Evolutionary conservation across 1,140 invertebrate genomes (phyloP).

Genomic region (Centruroides sculpturatus): DNA sequence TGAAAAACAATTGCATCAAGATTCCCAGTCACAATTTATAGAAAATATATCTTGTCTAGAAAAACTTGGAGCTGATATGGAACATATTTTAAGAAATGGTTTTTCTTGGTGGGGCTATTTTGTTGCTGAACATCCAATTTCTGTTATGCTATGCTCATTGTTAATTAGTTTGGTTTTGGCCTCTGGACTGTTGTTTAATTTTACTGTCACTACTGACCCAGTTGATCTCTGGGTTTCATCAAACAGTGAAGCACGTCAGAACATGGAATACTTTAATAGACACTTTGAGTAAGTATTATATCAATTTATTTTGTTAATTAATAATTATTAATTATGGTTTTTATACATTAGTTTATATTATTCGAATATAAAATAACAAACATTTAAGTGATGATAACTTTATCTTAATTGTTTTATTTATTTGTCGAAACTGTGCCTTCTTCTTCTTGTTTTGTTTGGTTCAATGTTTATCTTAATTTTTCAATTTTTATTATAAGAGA

Average conservation of each 20-base stretch:
- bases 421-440: too few species aligned
- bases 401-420: too few species aligned
- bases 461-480: too few species aligned
- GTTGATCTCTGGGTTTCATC: constrained; percentile 94
- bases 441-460: too few species aligned
- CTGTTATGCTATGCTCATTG: constrained; percentile 55
- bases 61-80: constrained; percentile 57
- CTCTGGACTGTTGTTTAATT: constrained; percentile 40
- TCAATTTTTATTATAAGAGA: too few species aligned
- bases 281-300: constrained; percentile 44
- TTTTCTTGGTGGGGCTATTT: constrained; percentile 66
- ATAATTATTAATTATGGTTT: too few species aligned
- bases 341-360: too few species aligned
- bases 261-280: constrained; percentile 80
- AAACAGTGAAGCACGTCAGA: constrained; percentile 60
- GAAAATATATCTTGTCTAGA: constrained; percentile 34
- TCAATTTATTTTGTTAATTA: too few species aligned
- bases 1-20: too few species aligned
- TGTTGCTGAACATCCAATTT: constrained; percentile 63
- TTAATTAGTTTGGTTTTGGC: constrained; percentile 40
- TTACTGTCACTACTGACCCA: constrained; percentile 79
- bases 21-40: too few species aligned
- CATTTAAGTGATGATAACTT: too few species aligned
- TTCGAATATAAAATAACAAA: too few species aligned
- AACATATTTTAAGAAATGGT: constrained; percentile 53